Evolutionary conservation across 2,888 invertebrate genomes (phyloP).

Genomic region (Cinara cedri): DNA sequence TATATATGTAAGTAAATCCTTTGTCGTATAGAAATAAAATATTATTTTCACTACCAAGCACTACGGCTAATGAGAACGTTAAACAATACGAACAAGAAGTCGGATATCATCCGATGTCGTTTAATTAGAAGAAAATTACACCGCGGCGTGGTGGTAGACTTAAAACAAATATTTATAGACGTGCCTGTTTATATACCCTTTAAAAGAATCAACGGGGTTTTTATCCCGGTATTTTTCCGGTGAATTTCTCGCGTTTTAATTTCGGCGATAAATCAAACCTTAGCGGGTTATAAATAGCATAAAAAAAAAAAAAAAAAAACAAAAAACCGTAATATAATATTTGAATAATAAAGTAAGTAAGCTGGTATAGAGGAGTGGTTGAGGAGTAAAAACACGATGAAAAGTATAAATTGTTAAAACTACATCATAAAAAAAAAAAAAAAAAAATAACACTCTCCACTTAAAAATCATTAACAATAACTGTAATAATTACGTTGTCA

Average conservation of each 20-base stretch:
- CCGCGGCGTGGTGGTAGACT: background rate
- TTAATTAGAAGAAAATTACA: background rate
- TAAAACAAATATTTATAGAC: background rate
- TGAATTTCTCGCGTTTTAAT: no score
- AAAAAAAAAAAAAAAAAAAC: background rate
- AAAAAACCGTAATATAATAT: no score
- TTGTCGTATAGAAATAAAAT: background rate
- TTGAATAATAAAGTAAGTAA: no score
- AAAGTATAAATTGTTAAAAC: background rate
- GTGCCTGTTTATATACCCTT: no score
- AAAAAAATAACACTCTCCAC: no score
- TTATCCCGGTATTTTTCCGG: no score
- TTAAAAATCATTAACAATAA: background rate
- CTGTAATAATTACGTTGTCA: background rate
- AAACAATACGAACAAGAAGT: background rate
- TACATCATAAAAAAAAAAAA: background rate
- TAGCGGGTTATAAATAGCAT: background rate
- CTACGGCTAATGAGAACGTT: no score
- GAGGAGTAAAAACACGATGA: background rate
- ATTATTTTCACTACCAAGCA: no score
- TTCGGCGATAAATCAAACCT: background rate
- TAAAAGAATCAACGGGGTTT: no score
- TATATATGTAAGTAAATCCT: background rate
- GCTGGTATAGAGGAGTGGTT: background rate
- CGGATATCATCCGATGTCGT: background rate